Evolutionary conservation across 64 coral and sea anemone species (phyloP), one percentile per base, ranked within the genome.

Genomic region (Montipora efflorescens): DNA sequence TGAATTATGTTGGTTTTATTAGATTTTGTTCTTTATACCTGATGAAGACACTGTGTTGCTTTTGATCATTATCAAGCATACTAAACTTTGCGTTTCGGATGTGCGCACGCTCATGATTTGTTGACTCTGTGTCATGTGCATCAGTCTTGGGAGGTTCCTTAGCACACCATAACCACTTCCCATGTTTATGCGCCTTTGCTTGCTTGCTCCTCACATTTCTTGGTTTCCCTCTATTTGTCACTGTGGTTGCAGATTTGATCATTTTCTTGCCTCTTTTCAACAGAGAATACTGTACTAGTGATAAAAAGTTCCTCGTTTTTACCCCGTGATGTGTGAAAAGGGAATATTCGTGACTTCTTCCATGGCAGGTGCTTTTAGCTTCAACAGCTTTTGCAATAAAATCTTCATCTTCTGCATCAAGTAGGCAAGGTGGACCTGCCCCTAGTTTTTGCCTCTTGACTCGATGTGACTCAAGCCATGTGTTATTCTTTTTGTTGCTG

Each of bases 111-210:
- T 93, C 81, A 20, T 93, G 91, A 15, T 93, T 22, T 1, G 91
- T 93, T n/a, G 72, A 93, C 49, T 87, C 82, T 13, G 76, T 93
- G 3, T 44, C 19, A 48, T 78, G 52, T 22, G 85, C 25, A 28
- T 78, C 91, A n/a, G 82, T 79, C 28, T 93, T 93, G 48, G 91
- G 90, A 49, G 90, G 90, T 49, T 91, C 75, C 73, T 91, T 85
- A 0, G 78, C 62, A 83, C 90, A 91, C n/a, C 70, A 91, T 15
- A 91, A 69, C 43, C 48, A 70, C 43, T 83, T 91, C 2, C 89
- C 89, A 55, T 55, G 52, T 4, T 81, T 72, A 28, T 91, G 89
- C 4, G 82, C 59, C 15, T 83, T 83, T 81, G 90, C 79, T 68
- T 79, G 46, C 25, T 19, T 71, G 2, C 1, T 13, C 52, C 62